Conservation (phyloP, 37 sponge, comb jelly and placozoan species). For the Aplysina aerophoba region DNA sequence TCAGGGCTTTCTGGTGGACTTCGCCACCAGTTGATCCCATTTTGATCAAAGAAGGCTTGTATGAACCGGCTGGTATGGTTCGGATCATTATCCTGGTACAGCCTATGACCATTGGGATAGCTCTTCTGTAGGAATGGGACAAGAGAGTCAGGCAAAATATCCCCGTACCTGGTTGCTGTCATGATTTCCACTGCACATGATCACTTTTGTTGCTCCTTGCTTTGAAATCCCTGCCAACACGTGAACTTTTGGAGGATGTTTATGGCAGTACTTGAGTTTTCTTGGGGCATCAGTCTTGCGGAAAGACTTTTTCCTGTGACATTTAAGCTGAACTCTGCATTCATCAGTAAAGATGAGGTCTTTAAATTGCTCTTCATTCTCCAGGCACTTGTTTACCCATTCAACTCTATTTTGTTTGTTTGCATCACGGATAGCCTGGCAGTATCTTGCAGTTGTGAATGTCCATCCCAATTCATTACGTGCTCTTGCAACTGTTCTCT, state of each 20-base stretch:
- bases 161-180: not conserved
- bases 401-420: constrained; percentile 26
- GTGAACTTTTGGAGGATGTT: constrained; percentile 27
- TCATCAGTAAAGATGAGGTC: constrained; percentile 31
- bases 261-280: not conserved
- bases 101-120: constrained; percentile 15
- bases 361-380: not conserved
- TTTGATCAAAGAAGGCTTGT: not conserved
- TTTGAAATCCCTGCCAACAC: constrained; percentile 28
- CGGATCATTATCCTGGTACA: constrained; percentile 31
- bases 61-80: constrained; percentile 18
- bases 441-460: constrained; percentile 15
- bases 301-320: not conserved
- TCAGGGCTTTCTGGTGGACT: constrained; percentile 34
- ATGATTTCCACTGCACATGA: constrained; percentile 28
- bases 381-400: not conserved
- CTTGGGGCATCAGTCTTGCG: constrained; percentile 16
- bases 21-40: constrained; percentile 5
- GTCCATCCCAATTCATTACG: constrained; percentile 23
- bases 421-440: constrained; percentile 20
- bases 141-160: constrained; percentile 6
- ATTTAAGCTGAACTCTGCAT: not conserved
- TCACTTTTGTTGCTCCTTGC: not conserved
- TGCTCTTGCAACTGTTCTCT: not conserved
- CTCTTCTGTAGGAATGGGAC: not conserved